Percentiles rank a stretch among this genome's conserved stretches.
phyloP scores from a whole-genome alignment of 2,888 invertebrate species.

The Mellilla xanthometata region DNA sequence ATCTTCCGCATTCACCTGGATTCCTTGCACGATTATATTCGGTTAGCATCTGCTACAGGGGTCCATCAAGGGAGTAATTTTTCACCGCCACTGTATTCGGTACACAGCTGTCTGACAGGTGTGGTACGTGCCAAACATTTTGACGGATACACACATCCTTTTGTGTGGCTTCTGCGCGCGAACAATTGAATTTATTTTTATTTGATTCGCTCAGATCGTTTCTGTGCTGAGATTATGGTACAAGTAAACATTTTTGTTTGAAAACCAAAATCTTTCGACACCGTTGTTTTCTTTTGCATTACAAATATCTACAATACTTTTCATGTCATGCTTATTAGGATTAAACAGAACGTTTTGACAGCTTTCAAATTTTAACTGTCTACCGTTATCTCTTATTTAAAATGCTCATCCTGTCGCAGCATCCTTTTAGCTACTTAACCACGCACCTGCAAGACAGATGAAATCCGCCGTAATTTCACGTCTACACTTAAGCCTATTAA shows the following conservation, averaged over 20 bases:
- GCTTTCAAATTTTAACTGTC: too few species aligned
- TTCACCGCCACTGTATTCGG: slow-evolving; percentile 63
- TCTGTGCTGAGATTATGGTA: slow-evolving; percentile 13
- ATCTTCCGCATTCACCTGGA: slow-evolving; percentile 18
- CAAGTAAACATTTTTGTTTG: too few species aligned
- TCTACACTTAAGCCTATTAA: slow-evolving; percentile 51
- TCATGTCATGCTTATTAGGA: too few species aligned
- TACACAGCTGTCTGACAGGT: slow-evolving; percentile 73
- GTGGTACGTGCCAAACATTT: slow-evolving; percentile 63
- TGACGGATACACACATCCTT: slow-evolving; percentile 49
- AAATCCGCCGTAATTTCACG: slow-evolving; percentile 46
- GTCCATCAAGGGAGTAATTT: slow-evolving; percentile 58
- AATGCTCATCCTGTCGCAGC: slow-evolving; percentile 20
- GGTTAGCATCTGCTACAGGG: slow-evolving; percentile 59
- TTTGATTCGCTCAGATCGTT: slow-evolving; percentile 9
- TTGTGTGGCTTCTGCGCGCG: slow-evolving; percentile 22
- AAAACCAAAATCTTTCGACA: too few species aligned
- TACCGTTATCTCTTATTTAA: slow-evolving; percentile 11
- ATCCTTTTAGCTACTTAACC: slow-evolving; percentile 12
- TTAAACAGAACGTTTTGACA: too few species aligned
- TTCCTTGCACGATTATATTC: slow-evolving; percentile 28
- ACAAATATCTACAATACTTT: too few species aligned
- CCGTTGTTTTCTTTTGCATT: too few species aligned
- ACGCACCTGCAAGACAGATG: slow-evolving; percentile 30
- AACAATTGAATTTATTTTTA: slow-evolving; percentile 24